Base-by-base conservation (phyloP, 2,113 vertebrate genomes). In the Tympanuchus pallidicinctus region DNA sequence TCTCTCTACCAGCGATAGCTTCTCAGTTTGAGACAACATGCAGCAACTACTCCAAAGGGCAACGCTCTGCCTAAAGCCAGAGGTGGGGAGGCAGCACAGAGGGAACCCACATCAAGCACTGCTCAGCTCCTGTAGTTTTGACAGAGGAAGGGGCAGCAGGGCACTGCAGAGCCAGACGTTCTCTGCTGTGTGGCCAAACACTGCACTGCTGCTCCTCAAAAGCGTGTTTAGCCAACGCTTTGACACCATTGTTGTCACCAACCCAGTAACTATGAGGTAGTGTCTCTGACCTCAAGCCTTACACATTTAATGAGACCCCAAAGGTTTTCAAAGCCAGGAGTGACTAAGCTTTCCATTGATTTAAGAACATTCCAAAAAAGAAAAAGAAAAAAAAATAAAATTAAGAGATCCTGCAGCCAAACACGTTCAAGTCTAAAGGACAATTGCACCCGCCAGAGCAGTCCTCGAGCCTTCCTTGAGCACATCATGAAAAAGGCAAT, bases 241-340 rank as follows among this genome's bases (percentile, higher is more conserved):
- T 42, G 71, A 73, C 82, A 67, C 25, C 5, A 14, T 10, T 30
- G 38, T 1, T 76, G 88, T 93, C 92, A 70, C 92, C 94, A 50
- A 3, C 92, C 90, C 93, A 86, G 87, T 83, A 79, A 81, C 67
- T 36, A 94, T 93, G 93, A 97, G 89, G 86, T 86, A 93, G 88
- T 45, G 90, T 91, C 94, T 94, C 90, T 95, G 89, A 96, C 54
- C 90, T 94, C 84, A 82, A 61, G 63, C 83, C 70, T 84, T 8
- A 16, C 25, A 13, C 69, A 30, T 93, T 93, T 95, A 91, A 93
- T 50, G 78, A 93, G 87, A 94, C 90, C 87, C 93, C 63, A 50
- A 91, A 88, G 89, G 73, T 47, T 86, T 94, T 32, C 64, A n/a
- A 48, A 83, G 82, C 78, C 88, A 92, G 93, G 30, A 82, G 75